Conservation (phyloP, 2,797 vertebrate species). For the Danio albolineatus region DNA sequence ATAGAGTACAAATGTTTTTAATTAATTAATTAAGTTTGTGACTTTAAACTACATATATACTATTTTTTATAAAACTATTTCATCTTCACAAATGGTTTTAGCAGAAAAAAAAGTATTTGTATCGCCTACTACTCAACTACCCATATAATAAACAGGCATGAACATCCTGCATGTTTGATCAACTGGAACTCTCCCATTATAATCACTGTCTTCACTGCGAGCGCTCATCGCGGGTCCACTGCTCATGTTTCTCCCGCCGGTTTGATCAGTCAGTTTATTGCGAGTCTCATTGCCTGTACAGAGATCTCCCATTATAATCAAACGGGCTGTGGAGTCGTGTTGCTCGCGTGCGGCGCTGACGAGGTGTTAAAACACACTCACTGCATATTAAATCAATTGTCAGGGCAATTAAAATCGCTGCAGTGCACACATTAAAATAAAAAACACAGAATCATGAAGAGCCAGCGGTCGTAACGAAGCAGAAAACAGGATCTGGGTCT, state of each 20-base stretch:
- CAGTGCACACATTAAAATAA: background rate
- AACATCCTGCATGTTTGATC: slow-evolving; percentile 17
- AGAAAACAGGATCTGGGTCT: background rate
- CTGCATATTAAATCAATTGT: slow-evolving; percentile 27
- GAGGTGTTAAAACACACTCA: slow-evolving; percentile 25
- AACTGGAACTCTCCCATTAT: slow-evolving; percentile 22
- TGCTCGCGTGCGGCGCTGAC: background rate
- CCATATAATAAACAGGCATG: background rate
- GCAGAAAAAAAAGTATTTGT: too few relatives aligned
- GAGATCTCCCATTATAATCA: slow-evolving; percentile 33
- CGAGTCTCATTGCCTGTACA: slow-evolving; percentile 11
- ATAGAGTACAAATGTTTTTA: too few relatives aligned
- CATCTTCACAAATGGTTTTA: too few relatives aligned
- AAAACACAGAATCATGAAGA: background rate
- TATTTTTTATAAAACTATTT: too few relatives aligned
- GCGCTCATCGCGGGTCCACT: slow-evolving; percentile 2
- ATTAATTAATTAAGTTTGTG: too few relatives aligned
- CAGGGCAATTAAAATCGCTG: slow-evolving; percentile 14
- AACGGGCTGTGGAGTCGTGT: slow-evolving; percentile 21
- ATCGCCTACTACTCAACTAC: too few relatives aligned
- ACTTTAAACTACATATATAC: too few relatives aligned
- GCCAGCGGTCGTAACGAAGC: background rate
- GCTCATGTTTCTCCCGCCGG: background rate
- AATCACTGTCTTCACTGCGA: slow-evolving; percentile 16
- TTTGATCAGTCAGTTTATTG: background rate